Evolutionary conservation across 2,888 invertebrate genomes (phyloP).

Genomic region (Pseudeuparius sepicola): DNA sequence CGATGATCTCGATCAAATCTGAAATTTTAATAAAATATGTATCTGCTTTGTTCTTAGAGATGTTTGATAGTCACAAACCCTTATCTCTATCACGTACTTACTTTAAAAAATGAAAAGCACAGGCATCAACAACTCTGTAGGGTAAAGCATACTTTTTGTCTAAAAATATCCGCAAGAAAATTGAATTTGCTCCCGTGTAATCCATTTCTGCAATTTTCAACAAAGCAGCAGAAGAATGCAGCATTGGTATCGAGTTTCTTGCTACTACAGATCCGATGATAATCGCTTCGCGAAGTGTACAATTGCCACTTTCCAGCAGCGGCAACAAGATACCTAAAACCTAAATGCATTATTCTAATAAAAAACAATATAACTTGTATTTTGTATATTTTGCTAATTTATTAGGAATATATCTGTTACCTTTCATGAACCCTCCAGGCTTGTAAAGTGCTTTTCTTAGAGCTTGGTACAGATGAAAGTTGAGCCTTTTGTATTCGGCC

Average conservation of each 20-base stretch:
- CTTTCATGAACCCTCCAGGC: slow-evolving; percentile 98
- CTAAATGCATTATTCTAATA: not conserved
- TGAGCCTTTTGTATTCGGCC: slow-evolving; percentile 86
- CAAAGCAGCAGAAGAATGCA: slow-evolving; percentile 92
- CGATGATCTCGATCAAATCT: slow-evolving; percentile 79
- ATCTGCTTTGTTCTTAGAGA: no score
- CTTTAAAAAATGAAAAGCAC: slow-evolving; percentile 90
- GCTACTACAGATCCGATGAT: slow-evolving; percentile 88
- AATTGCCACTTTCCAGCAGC: slow-evolving; percentile 77
- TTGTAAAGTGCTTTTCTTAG: slow-evolving; percentile 89
- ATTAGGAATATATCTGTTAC: slow-evolving; percentile 22
- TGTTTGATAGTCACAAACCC: no score
- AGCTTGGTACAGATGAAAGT: slow-evolving; percentile 94
- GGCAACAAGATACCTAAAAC: slow-evolving; percentile 52
- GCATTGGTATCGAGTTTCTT: slow-evolving; percentile 84
- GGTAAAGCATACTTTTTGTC: slow-evolving; percentile 98
- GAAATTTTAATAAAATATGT: slow-evolving; percentile 22
- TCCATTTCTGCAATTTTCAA: slow-evolving; percentile 96
- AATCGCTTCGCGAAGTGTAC: slow-evolving; percentile 90
- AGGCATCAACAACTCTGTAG: slow-evolving; percentile 87
- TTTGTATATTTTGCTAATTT: not conserved
- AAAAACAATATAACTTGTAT: slow-evolving; percentile 7
- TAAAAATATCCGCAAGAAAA: slow-evolving; percentile 85
- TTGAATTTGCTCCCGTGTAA: slow-evolving; percentile 91
- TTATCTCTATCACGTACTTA: slow-evolving; percentile 37